phyloP scores from a whole-genome alignment of 2,888 invertebrate genomes.

The Thyatira batis region DNA sequence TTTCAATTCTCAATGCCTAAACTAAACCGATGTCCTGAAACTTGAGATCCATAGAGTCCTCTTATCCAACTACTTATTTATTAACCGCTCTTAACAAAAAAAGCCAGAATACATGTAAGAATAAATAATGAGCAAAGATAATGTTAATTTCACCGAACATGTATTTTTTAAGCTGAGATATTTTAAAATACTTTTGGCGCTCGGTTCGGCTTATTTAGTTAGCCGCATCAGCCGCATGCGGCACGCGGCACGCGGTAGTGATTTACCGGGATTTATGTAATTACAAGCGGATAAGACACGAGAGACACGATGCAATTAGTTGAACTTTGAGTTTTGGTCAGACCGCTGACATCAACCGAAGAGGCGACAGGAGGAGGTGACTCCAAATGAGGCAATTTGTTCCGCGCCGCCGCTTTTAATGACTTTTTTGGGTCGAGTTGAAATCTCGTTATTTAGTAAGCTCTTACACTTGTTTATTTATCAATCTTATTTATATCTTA shows the following conservation, averaged over 20 bases:
- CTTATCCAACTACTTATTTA: no score
- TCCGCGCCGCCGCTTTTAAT: slow-evolving; percentile 45
- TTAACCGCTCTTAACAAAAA: background rate
- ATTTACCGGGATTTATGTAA: slow-evolving; percentile 32
- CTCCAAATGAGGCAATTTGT: slow-evolving; percentile 52
- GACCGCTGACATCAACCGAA: slow-evolving; percentile 17
- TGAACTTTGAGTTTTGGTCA: slow-evolving; percentile 35
- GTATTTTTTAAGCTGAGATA: background rate
- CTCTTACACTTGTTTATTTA: slow-evolving; percentile 33
- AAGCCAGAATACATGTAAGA: background rate
- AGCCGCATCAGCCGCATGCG: slow-evolving; percentile 8
- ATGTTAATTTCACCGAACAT: background rate
- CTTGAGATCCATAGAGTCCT: no score
- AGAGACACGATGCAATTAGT: slow-evolving; percentile 42
- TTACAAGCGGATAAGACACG: slow-evolving; percentile 30
- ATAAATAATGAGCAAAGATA: background rate
- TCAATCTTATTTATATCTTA: slow-evolving; percentile 31
- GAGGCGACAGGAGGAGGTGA: slow-evolving; percentile 21
- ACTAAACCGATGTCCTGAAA: no score
- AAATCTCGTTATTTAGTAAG: slow-evolving; percentile 42
- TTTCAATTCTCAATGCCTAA: no score
- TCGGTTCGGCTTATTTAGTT: slow-evolving; percentile 1
- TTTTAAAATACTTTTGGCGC: background rate
- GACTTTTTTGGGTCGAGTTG: slow-evolving; percentile 44
- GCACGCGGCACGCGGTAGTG: slow-evolving; percentile 14